Base-by-base conservation (phyloP, 2,113 vertebrate species). In the Hystrix cristata region DNA sequence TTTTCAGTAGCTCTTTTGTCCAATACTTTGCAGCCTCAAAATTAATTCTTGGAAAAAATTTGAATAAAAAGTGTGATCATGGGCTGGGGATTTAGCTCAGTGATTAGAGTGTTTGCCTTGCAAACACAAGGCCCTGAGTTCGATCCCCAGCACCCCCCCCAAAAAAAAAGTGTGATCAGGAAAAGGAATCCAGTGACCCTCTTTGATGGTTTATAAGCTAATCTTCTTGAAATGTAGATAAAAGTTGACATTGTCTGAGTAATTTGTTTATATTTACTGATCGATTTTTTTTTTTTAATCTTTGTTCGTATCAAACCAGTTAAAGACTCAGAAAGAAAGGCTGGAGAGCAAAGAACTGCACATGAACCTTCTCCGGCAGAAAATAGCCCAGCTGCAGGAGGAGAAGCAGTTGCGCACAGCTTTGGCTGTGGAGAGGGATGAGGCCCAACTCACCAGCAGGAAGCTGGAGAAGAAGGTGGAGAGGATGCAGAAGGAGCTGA, bases 301-400 rank as follows among this genome's bases (percentile, higher is more conserved):
- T 31, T 1, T 8, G 62, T 97, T 97, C 85, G n/a, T 96, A 76
- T 93, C 46, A 95, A 98, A 98, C 71, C 95, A 99, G 99, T 84
- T 99, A 43, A 99, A 99, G 97, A 97, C 98, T 86, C 99, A 99
- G 97, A 99, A 99, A 95, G 99, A 99, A 97, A 99, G 98, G 10
- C 98, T 99, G 80, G 99, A 99, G 87, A 99, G 99, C 98, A 99
- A 97, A 98, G 99, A 99, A 15, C 98, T 99, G n/a, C 99, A 99
- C 86, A 51, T 99, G 98, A 99, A 98, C 48, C 98, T 99, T 34
- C 98, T 99, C 97, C 98, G 98, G 85, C 99, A 98, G 98, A 99
- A 99, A 98, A 98, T 99, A 82, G 95, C 95, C 1, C 99, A 99
- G 87, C 98, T 99, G 98, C 99, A 99, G 97, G 99, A 99, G 91